These are phyloP conservation scores for Cephus rjabovi DNA, from an alignment of 2,888 invertebrate species.

Conservation along the genomic window DNA sequence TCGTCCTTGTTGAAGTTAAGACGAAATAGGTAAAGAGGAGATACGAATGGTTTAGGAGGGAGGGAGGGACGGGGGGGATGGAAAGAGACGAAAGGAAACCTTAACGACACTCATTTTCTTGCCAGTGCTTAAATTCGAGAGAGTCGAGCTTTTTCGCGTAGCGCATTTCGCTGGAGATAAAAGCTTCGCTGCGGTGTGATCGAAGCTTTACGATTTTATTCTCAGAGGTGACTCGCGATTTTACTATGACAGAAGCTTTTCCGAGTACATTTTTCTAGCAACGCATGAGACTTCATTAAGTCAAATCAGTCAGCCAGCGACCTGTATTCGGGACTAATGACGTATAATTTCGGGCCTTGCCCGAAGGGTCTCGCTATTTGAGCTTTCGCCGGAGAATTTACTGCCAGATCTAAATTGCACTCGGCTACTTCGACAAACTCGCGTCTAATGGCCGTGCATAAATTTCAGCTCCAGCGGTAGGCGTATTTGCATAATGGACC, in stretches of 20 bases:
- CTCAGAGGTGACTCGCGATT: not conserved
- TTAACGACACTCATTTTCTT: not conserved
- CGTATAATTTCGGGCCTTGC: not conserved
- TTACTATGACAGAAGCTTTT: not conserved
- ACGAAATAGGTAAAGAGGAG: not conserved
- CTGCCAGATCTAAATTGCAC: not conserved
- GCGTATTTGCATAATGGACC: conserved; percentile 41
- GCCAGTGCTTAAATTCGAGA: not conserved
- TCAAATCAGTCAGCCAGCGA: not conserved
- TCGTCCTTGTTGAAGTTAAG: not conserved
- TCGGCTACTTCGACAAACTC: conserved; percentile 2
- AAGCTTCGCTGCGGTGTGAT: not conserved
- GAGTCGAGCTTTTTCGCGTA: not conserved
- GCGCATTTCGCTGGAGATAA: not conserved
- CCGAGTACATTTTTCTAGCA: not conserved
- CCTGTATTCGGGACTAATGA: not conserved
- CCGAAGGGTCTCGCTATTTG: not conserved
- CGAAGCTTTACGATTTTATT: not conserved
- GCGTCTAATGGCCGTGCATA: conserved; percentile 1
- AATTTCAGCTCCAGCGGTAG: not conserved
- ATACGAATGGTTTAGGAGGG: not conserved
- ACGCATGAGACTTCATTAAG: not conserved
- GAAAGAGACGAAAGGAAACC: not conserved
- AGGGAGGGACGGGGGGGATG: too few relatives aligned
- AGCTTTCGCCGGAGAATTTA: not conserved